A percentile compares a stretch with the other conserved stretches of the same genome.
phyloP scores from a whole-genome alignment of 2,113 vertebrate species.

The Cairina moschata region DNA sequence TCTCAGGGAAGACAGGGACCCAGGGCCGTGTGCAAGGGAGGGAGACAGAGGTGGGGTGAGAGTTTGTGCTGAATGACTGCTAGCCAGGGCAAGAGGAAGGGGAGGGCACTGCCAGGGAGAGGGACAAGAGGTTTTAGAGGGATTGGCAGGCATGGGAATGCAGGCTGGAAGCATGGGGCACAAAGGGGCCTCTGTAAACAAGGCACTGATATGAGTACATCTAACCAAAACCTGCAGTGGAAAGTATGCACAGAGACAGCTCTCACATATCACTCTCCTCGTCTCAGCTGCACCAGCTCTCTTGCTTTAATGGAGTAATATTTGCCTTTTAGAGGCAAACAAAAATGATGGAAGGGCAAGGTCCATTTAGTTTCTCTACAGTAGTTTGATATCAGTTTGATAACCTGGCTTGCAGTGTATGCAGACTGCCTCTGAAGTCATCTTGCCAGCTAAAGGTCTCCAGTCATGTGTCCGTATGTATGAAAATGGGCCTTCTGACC shows the following conservation, averaged over 20 bases:
- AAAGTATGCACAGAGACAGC: neutral
- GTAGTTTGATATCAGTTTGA: neutral
- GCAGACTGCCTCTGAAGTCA: neutral
- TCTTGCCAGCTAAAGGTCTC: neutral
- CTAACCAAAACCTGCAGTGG: neutral
- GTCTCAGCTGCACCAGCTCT: neutral
- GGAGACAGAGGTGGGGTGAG: neutral
- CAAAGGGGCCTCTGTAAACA: fast-evolving
- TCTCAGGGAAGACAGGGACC: neutral
- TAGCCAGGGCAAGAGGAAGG: neutral
- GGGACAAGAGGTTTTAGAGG: neutral
- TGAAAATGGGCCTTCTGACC: neutral
- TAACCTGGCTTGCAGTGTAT: neutral
- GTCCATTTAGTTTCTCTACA: neutral
- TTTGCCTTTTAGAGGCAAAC: neutral
- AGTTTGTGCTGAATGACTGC: neutral
- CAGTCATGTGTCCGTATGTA: neutral
- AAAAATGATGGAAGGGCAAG: neutral
- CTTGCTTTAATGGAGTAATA: neutral
- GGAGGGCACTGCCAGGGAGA: neutral
- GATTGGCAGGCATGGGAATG: neutral
- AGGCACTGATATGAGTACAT: neutral
- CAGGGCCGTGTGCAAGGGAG: neutral
- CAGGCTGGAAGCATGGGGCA: neutral
- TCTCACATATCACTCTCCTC: neutral